Conservation (phyloP, 2,113 vertebrate genomes). For the Actinemys pallida region DNA sequence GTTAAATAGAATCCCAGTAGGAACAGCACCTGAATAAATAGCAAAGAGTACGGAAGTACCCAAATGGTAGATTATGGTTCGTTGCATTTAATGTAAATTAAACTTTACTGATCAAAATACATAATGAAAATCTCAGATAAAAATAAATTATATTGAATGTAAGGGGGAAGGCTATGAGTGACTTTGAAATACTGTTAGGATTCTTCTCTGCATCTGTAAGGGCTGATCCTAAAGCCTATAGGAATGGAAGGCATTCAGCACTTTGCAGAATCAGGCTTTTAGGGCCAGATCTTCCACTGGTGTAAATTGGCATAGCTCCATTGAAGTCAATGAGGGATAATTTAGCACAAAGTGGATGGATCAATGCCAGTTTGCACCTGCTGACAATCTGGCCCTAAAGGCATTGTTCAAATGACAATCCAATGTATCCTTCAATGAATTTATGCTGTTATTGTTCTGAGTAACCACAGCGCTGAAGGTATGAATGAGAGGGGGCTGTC, state of each 20-base stretch:
- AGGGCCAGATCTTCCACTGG: not conserved
- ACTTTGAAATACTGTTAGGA: not conserved
- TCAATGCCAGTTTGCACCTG: not conserved
- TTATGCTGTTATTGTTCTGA: conserved; percentile 6
- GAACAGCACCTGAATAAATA: not conserved
- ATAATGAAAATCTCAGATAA: not conserved
- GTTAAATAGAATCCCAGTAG: not conserved
- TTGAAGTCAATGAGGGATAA: not conserved
- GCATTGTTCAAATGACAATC: not conserved
- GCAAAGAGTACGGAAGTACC: not conserved
- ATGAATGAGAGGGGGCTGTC: not conserved
- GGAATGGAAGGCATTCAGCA: not conserved
- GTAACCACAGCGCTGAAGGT: conserved; percentile 2
- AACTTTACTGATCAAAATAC: not conserved
- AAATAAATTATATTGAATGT: not conserved
- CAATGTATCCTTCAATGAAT: not conserved
- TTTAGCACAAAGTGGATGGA: conserved; percentile 18
- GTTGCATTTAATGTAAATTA: not conserved
- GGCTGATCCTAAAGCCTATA: not conserved
- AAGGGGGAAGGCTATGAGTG: not conserved
- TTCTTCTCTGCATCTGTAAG: not conserved
- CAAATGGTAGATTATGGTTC: not conserved
- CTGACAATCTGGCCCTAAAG: not conserved
- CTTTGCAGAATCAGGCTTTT: not conserved
- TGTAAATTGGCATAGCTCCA: not conserved